Base-by-base conservation (phyloP, 1,140 invertebrate genomes). In the Platyura marginata region DNA sequence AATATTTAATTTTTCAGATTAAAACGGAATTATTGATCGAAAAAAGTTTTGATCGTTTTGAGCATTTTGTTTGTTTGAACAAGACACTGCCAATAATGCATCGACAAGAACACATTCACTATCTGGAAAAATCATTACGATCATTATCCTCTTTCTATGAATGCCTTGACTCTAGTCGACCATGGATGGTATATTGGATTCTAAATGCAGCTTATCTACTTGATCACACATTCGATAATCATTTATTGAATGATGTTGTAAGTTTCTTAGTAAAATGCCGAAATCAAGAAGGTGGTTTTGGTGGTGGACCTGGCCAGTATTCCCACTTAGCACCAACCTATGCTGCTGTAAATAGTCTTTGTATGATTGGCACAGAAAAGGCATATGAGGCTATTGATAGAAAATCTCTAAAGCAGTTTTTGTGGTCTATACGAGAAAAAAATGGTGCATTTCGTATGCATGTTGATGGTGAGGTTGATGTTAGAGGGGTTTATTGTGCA, bases 101-200 rank as follows among this genome's bases (percentile, higher is more conserved):
- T 21, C 70, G 71, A 56, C 61, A 72, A 36, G 64, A 67, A 47
- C 86, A 90, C 53, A 65, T 70, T 42, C 54, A 65, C 43, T 80
- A 79, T 57, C 65, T 92, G 41, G 77, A 76, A 52, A 70, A 71
- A 51, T 79, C 75, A 49, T 56, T 93, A 21, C 65, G 61, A 42
- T 61, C 71, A 55, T 61, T 92, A 40, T 75, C 77, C 29, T 57
- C 63, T 21, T 66, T 68, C 37, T 87, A 87, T 60, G 72, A 83
- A 73, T 78, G 75, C 59, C 66, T 96, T 41, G 91, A 97, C 72
- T 81, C 84, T n/a, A 94, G 89, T 61, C 71, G 88, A 50, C 77
- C 92, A 4, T 98, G 93, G 93, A 61, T 95, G 21, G 81, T 89
- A 54, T 97, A 94, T 57, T 97, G 93, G 93, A 90, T 90, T 48